Evolutionary conservation across 2,888 invertebrate species (phyloP).

Genomic region (Hedya salicella): DNA sequence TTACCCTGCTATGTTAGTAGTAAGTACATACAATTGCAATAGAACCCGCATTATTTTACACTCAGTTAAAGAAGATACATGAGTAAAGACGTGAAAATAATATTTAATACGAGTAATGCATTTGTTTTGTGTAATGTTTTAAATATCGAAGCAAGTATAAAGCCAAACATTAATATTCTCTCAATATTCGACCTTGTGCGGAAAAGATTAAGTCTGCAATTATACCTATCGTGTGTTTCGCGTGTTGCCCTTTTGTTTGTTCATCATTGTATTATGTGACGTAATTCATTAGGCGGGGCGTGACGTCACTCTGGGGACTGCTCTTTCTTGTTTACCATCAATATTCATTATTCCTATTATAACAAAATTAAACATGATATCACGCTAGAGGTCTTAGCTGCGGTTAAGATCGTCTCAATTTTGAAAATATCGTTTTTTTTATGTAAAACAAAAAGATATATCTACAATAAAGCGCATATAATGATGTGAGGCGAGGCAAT

Average conservation of each 20-base stretch:
- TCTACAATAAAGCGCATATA: neutral
- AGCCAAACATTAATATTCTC: too few relatives aligned
- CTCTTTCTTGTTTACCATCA: slow-evolving; percentile 41
- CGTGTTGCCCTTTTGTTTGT: slow-evolving; percentile 19
- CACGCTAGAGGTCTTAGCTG: too few relatives aligned
- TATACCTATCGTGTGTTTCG: neutral
- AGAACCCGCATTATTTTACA: too few relatives aligned
- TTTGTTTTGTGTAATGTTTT: neutral
- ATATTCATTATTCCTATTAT: slow-evolving; percentile 34
- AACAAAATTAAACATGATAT: slow-evolving; percentile 34
- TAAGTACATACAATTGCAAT: too few relatives aligned
- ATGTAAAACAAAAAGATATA: neutral
- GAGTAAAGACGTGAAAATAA: too few relatives aligned
- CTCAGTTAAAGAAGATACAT: too few relatives aligned
- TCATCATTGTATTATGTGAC: slow-evolving; percentile 31
- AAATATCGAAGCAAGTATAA: neutral
- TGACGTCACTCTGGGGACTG: slow-evolving; percentile 35
- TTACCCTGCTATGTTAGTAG: too few relatives aligned
- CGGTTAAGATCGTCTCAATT: neutral
- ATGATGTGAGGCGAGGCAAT: too few relatives aligned
- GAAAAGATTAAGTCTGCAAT: neutral
- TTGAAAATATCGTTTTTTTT: neutral
- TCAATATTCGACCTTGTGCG: neutral
- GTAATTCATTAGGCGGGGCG: slow-evolving; percentile 41
- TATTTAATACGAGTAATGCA: too few relatives aligned